Evolutionary conservation across 2,888 invertebrate genomes (phyloP), one percentile per base, ranked within the genome.

Genomic region (Cephus runcator): DNA sequence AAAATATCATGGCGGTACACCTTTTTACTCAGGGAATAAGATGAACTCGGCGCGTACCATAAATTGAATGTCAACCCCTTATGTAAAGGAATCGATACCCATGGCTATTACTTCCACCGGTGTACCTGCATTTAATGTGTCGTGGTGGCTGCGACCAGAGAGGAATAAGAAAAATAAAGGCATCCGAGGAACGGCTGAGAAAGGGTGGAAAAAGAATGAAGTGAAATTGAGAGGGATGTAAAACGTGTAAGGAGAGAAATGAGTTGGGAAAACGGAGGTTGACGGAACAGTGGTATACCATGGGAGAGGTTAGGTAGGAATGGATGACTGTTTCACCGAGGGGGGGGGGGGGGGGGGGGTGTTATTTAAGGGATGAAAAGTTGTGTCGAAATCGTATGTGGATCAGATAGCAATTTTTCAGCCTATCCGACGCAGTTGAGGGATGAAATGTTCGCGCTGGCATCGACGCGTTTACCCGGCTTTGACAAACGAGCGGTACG

Each of bases 401-500:
- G 56, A 56, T 56, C 23, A 23, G 56, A 56, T 23, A 23, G 56
- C 15, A 9, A 56, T 56, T 56, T 56, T 56, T 56, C 56, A 23
- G 56, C 1, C 15, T 23, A 56, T 56, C 56, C 23, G 23, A 56
- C 56, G 56, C 23, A 56, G 23, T 23, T 9, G 56, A 23, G 23
- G 56, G 56, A 56, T 9, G 56, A 56, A 56, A 56, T 0, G 56
- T 56, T 9, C 56, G 15, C 9, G 56, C 2, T 23, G 56, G 23
- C 15, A 56, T 56, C 56, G 56, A 56, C 56, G 15, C 23, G 56
- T 56, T 56, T 56, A 56, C 23, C 9, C 56, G 56, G 56, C 81
- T 82, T 83, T 84, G 83, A 82, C 81, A 84, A 83, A 84, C 78
- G 83, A 82, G 81, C 83, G 77, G 79, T 80, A 80, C 81, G 82